These are phyloP conservation scores for Gasterosteus aculeatus DNA, from an alignment of 2,113 vertebrate genomes.

Conservation along the genomic window DNA sequence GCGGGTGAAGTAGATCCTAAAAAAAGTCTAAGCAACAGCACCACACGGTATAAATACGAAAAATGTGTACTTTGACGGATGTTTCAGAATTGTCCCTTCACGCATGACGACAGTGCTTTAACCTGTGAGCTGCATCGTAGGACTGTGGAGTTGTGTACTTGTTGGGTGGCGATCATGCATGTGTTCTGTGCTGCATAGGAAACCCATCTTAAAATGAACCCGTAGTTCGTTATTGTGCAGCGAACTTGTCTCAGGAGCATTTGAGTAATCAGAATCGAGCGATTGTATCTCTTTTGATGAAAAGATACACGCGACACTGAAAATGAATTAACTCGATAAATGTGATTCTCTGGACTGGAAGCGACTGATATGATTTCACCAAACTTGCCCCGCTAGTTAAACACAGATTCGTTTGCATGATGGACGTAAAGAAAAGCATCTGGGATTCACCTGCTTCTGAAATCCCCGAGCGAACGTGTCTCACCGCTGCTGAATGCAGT, in stretches of 20 bases:
- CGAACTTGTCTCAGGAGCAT: neutral
- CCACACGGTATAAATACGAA: neutral
- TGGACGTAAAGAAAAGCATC: neutral
- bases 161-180: neutral
- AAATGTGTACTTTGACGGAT: neutral
- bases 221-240: neutral
- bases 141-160: neutral
- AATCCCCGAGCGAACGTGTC: neutral
- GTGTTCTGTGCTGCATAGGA: neutral
- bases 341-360: neutral
- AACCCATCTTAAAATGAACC: neutral
- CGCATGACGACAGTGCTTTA: neutral
- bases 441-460: neutral
- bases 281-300: neutral
- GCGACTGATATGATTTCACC: too few relatives aligned
- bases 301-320: neutral
- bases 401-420: neutral
- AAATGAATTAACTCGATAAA: neutral
- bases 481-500: slow-evolving; percentile 1
- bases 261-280: neutral
- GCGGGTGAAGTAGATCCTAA: neutral
- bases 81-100: neutral
- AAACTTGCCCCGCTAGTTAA: too few relatives aligned
- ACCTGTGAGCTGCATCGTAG: neutral
- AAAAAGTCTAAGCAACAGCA: neutral